Evolutionary conservation across 2,113 vertebrate species (phyloP).

Genomic region (Pangasianodon gigas): DNA sequence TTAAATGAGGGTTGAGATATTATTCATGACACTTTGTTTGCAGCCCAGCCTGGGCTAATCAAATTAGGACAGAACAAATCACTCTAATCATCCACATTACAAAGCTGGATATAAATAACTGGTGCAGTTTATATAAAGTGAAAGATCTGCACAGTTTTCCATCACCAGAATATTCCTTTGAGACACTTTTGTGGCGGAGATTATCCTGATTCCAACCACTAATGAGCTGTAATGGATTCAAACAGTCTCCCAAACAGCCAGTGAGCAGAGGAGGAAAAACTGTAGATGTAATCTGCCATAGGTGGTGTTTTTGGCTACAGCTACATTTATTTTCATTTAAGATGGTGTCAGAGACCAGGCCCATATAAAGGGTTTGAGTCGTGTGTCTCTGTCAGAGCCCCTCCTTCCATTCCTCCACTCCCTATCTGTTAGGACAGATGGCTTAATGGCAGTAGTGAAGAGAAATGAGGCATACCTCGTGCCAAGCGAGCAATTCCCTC

Average conservation of each 20-base stretch:
- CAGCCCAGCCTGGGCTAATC: neutral
- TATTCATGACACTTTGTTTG: conserved; percentile 22
- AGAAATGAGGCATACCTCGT: conserved; percentile 38
- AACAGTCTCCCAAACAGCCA: neutral
- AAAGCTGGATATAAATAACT: conserved; percentile 22
- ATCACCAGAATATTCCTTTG: conserved; percentile 23
- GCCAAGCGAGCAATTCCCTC: conserved; percentile 21
- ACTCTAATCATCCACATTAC: conserved; percentile 22
- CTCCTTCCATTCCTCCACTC: conserved; percentile 1
- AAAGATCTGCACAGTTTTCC: conserved; percentile 28
- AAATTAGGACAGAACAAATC: conserved; percentile 37
- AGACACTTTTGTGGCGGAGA: neutral
- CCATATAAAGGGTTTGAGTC: neutral
- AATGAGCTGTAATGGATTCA: conserved; percentile 33
- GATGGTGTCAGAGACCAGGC: conserved; percentile 32
- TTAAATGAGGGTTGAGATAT: conserved; percentile 32
- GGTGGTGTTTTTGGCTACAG: conserved; percentile 15
- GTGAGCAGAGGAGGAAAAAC: neutral
- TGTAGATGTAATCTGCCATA: conserved; percentile 12
- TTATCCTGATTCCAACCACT: neutral
- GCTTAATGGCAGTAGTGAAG: conserved; percentile 40
- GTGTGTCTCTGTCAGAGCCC: conserved; percentile 30
- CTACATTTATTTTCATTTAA: conserved; percentile 48
- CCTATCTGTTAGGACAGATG: conserved; percentile 38
- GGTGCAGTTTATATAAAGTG: neutral